These are phyloP conservation scores for Zootoca vivipara DNA, from an alignment of 2,113 vertebrate genomes.

Conservation along the genomic window DNA sequence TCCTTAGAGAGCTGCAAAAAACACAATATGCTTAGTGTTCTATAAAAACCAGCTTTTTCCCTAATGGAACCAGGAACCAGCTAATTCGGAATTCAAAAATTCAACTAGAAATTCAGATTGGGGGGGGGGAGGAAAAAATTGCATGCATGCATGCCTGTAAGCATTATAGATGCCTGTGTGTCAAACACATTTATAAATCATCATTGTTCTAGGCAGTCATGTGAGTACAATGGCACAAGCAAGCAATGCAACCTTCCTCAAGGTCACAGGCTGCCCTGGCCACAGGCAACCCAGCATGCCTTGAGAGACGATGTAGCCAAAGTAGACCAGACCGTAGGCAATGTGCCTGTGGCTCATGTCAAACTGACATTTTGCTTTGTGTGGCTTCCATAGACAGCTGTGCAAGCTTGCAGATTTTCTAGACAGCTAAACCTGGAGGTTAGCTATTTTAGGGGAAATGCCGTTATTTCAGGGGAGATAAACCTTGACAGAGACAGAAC, in stretches of 20 bases:
- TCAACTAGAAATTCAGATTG: not conserved
- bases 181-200: not conserved
- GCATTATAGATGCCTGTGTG: not conserved
- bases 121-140: not conserved
- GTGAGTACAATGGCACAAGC: not conserved
- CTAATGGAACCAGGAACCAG: too few relatives aligned
- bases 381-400: not conserved
- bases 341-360: not conserved
- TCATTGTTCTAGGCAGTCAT: not conserved
- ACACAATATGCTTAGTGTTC: too few relatives aligned
- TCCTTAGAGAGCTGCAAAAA: not conserved
- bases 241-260: not conserved
- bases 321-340: not conserved
- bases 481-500: not conserved
- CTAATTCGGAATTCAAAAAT: not conserved
- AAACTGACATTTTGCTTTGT: constrained; percentile 3
- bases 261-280: not conserved
- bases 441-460: not conserved
- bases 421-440: constrained; percentile 6
- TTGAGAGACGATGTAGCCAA: not conserved
- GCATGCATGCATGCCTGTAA: not conserved
- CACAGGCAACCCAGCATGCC: not conserved
- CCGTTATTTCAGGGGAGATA: not conserved
- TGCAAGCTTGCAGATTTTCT: constrained; percentile 20
- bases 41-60: too few relatives aligned